Percentiles rank a stretch among this genome's conserved stretches.
Evolutionary conservation across 2,888 invertebrate genomes (phyloP).

Genomic region (Lasioglossum leucozonium): DNA sequence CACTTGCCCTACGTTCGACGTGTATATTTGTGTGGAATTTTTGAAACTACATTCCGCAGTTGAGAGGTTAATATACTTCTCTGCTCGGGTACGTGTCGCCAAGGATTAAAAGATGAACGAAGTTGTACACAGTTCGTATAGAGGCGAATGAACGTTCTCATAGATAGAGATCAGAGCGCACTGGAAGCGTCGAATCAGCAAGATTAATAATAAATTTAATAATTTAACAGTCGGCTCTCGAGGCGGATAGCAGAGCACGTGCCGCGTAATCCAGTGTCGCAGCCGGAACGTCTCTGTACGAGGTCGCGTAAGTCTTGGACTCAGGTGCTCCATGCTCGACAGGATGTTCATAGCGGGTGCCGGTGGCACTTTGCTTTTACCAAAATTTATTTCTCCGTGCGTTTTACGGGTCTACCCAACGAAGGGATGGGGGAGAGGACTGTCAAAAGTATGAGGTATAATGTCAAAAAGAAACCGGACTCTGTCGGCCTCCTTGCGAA

Average conservation of each 20-base stretch:
- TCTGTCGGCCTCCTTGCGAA: neutral
- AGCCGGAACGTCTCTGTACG: conserved; percentile 44
- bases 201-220: conserved; percentile 14
- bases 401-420: conserved; percentile 37
- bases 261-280: conserved; percentile 62
- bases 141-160: neutral
- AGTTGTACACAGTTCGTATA: too few relatives aligned
- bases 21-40: too few relatives aligned
- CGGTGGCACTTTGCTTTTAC: conserved; percentile 78
- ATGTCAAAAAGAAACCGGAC: conserved; percentile 1
- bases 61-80: too few relatives aligned
- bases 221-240: conserved; percentile 20
- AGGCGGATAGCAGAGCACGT: conserved; percentile 34
- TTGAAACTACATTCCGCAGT: too few relatives aligned
- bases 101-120: neutral
- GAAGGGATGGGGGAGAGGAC: conserved; percentile 13
- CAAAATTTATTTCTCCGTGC: conserved; percentile 75
- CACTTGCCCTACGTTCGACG: too few relatives aligned
- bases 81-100: too few relatives aligned
- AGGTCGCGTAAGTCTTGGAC: conserved; percentile 73
- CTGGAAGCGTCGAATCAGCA: neutral
- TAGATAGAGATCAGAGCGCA: neutral
- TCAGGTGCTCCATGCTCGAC: conserved; percentile 76
- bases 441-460: conserved; percentile 9
- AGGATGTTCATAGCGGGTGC: conserved; percentile 73